Base-by-base conservation (phyloP, 2,113 vertebrate species). In the Equus przewalskii region DNA sequence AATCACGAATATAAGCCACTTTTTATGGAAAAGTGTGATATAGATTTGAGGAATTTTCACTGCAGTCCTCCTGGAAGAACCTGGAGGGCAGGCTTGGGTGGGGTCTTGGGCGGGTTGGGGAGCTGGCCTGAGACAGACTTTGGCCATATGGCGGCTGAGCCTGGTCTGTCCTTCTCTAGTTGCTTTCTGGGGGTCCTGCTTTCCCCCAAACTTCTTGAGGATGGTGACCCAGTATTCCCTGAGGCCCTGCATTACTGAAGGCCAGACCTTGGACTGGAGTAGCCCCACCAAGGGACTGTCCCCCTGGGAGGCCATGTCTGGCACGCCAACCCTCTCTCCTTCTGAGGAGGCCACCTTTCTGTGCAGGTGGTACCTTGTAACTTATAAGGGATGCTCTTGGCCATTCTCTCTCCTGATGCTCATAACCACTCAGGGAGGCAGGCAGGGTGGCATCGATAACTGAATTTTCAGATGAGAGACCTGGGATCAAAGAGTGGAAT, bases 101-200 rank as follows among this genome's bases (percentile, higher is more conserved):
- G 2, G 7, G 3, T 73, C 24, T 64, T 13, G 18, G 65, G 83
- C 11, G 33, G 56, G 8, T 49, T 78, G 33, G 41, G 64, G 5
- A 10, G n/a, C 10, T 3, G 14, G 33, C 14, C 70, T 13, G 21
- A 7, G 51, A 49, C 19, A 51, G 18, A 72, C 5, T 94, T 21
- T 14, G 56, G n/a, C 3, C 14, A 16, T 41, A 8, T 0, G 14
- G 60, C 0, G 4, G n/a, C 85, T 7, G 4, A 58, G 54, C 3
- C 73, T 87, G 11, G n/a, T 58, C n/a, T 10, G 21, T 73, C 64
- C 33, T n/a, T 72, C 46, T 81, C 28, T 69, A 12, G 44, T 56
- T 87, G 49, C 46, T 64, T 75, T 58, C n/a, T n/a, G n/a, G 90
- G 51, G 49, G 44, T 79, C 64, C 56, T 24, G 12, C 56, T 64